Base-by-base conservation (phyloP, 2,113 vertebrate species). In the Podarcis cretensis region DNA sequence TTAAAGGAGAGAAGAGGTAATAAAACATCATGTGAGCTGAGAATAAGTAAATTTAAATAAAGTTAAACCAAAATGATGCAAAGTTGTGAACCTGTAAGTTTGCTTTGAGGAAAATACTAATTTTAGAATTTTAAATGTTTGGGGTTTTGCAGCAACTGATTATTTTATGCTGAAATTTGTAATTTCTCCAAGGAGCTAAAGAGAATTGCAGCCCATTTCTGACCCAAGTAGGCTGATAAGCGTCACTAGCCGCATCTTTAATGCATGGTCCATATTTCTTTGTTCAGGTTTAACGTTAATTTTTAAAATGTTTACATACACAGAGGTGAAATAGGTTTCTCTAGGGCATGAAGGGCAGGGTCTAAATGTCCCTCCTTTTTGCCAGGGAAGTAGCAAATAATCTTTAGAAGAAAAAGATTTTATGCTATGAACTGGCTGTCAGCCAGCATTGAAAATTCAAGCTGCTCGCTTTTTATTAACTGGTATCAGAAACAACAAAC, bases 371-470 rank as follows among this genome's bases (percentile, higher is more conserved):
- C 30, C 25, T 32, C 48, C 9, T 83, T 30, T 48, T 48, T 20
- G 14, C 27, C 37, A 73, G 23, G 48, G 37, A 54, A 37, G 35
- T 23, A 23, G 30, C 27, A 75, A 78, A 79, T 66, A 78, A 4
- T n/a, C 37, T 66, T 35, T 80, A 32, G 16, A 69, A 87, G 85
- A 7, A 0, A 4, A 40, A 5, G 27, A 75, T 69, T 75, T 40
- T 75, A 85, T 80, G 76, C 48, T 30, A 40, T n/a, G 77, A 91
- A 63, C 65, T 81, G 81, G 74, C 77, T 37, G 27, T 20, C 27
- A 71, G 86, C 35, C 90, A 89, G 73, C 84, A 37, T 18, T 68
- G 63, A 90, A 87, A 66, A 90, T 81, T 48, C 35, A 89, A 84
- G 83, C 83, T 0, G 0, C 83, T 81, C 43, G 77, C 54, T 84